Percentiles rank a stretch among this genome's conserved stretches.
These are phyloP conservation scores for Harpegnathos saltator DNA, from an alignment of 1,140 invertebrate species.

Conservation along the genomic window DNA sequence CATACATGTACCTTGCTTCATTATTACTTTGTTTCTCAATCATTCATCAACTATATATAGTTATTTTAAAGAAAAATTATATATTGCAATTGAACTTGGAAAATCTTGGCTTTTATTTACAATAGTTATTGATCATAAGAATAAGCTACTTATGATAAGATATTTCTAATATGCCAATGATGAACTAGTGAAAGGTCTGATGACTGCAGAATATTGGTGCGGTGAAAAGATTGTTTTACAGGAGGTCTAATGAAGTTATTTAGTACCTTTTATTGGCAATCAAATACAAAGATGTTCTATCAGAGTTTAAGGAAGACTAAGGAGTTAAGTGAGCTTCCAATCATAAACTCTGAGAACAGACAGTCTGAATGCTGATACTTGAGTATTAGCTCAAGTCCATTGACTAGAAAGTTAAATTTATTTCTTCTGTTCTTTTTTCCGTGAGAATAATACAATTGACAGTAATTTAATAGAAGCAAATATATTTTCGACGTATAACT, in stretches of 20 bases:
- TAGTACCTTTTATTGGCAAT: constrained; percentile 78
- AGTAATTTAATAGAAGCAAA: no score
- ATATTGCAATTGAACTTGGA: no score
- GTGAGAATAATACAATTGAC: no score
- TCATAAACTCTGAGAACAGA: constrained; percentile 38
- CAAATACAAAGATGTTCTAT: constrained; percentile 76
- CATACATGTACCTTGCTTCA: no score
- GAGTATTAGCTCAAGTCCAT: no score
- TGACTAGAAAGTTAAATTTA: no score
- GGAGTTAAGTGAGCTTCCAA: constrained; percentile 22
- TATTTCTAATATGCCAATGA: constrained; percentile 83
- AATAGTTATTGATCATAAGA: neutral
- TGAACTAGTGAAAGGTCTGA: constrained; percentile 86
- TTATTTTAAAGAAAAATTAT: no score
- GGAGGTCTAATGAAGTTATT: constrained; percentile 70
- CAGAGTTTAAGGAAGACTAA: neutral
- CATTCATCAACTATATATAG: neutral
- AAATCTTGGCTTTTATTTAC: no score
- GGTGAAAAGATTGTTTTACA: constrained; percentile 67
- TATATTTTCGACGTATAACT: no score
- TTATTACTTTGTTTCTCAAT: neutral
- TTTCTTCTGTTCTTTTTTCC: no score
- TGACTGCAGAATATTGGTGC: constrained; percentile 55
- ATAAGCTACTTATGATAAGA: neutral
- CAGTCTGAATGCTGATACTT: constrained; percentile 42